These are phyloP conservation scores for Hyperoodon ampullatus DNA, from an alignment of 2,113 vertebrate species.

Conservation along the genomic window DNA sequence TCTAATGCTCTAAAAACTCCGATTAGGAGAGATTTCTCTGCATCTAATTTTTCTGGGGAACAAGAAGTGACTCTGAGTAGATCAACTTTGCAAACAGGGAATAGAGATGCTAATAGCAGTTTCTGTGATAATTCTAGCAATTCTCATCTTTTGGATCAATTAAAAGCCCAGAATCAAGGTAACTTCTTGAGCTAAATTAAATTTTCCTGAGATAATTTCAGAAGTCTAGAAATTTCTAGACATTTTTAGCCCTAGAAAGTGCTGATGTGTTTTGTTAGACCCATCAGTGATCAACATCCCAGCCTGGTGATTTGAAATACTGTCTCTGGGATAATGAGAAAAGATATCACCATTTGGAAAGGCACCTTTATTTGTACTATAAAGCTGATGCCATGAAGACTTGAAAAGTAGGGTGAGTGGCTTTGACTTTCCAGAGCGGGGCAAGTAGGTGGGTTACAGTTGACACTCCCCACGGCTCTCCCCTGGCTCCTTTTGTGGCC, in stretches of 20 bases:
- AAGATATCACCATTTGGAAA: not conserved
- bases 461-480: not conserved
- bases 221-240: not conserved
- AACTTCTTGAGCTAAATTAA: conserved; percentile 39
- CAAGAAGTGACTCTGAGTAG: conserved; percentile 85
- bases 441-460: not conserved
- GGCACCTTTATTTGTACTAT: not conserved
- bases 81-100: conserved; percentile 77
- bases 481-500: not conserved
- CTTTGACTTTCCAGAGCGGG: not conserved
- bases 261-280: not conserved
- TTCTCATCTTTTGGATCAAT: conserved; percentile 85
- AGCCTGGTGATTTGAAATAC: not conserved
- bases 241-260: not conserved
- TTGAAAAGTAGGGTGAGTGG: not conserved
- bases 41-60: conserved; percentile 83
- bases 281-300: not conserved
- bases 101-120: conserved; percentile 55
- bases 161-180: conserved; percentile 93
- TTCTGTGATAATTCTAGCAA: conserved; percentile 68
- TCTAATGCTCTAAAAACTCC: conserved; percentile 86
- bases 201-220: not conserved
- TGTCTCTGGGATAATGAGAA: not conserved
- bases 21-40: conserved; percentile 83
- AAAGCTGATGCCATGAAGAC: not conserved